These are phyloP conservation scores for Microtus pennsylvanicus DNA, from an alignment of 2,113 vertebrate species.

Conservation along the genomic window DNA sequence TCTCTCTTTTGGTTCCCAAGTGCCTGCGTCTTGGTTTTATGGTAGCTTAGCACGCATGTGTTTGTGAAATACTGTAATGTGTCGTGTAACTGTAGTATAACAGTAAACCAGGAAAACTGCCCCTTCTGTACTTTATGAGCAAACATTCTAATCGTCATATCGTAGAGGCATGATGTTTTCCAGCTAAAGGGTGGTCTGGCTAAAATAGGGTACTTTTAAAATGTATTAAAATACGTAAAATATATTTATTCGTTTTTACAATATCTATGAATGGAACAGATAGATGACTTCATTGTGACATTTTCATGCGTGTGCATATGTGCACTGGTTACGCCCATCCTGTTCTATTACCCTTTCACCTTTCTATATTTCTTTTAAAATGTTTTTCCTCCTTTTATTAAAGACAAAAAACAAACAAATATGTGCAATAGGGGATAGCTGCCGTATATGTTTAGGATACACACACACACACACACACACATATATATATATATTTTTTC, in stretches of 20 bases:
- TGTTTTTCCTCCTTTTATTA: neutral
- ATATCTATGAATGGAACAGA: neutral
- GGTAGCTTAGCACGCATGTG: neutral
- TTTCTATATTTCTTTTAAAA: neutral
- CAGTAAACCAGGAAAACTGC: conserved; percentile 9
- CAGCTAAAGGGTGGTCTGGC: conserved; percentile 4
- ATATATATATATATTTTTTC: neutral
- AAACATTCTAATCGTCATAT: conserved; percentile 37
- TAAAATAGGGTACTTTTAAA: conserved; percentile 46
- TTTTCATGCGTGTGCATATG: neutral
- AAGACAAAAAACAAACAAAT: neutral
- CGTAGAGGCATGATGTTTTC: conserved; percentile 24
- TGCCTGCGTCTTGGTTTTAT: neutral
- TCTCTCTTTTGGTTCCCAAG: conserved; percentile 21
- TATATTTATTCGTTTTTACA: neutral
- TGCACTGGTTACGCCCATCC: neutral
- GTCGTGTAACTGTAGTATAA: neutral
- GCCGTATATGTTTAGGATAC: neutral
- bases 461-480: no score
- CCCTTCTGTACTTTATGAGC: conserved; percentile 24
- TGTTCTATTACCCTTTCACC: neutral
- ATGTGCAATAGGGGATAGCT: neutral
- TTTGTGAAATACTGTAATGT: neutral
- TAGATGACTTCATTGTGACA: neutral
- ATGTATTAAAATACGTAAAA: neutral